These are phyloP conservation scores for Poecile atricapillus DNA, from an alignment of 2,113 vertebrate species.

Conservation along the genomic window DNA sequence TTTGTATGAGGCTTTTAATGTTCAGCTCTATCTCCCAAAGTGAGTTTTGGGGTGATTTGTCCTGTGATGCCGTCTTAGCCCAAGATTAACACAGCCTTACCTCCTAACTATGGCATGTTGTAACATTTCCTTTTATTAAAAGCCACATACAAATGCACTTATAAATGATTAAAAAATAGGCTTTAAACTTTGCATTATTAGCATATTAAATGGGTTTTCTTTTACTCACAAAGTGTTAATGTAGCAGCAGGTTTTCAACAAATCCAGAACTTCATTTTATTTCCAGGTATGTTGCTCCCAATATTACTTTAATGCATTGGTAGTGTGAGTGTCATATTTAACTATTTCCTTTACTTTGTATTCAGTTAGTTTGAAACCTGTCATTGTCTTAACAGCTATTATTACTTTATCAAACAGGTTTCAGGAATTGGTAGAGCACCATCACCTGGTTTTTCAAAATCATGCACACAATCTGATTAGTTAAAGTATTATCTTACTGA, in stretches of 20 bases:
- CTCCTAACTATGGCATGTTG: background rate
- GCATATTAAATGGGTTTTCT: background rate
- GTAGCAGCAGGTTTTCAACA: background rate
- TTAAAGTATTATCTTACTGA: background rate
- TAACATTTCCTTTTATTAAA: background rate
- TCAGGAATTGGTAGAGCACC: background rate
- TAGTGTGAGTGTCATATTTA: background rate
- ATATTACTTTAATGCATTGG: background rate
- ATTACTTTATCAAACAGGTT: background rate
- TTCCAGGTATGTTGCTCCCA: background rate
- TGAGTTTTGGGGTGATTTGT: background rate
- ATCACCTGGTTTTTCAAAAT: background rate
- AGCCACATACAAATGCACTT: background rate
- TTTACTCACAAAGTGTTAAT: background rate
- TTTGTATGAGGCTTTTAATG: background rate
- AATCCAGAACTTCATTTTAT: background rate
- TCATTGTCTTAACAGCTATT: background rate
- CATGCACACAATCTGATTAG: background rate
- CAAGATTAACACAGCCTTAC: background rate
- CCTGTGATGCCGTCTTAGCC: background rate
- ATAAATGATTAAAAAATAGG: background rate
- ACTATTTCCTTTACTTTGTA: background rate
- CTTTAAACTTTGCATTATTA: background rate
- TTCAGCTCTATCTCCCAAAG: background rate
- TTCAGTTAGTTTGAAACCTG: background rate